phyloP scores from a whole-genome alignment of 1,140 invertebrate species.

The Nebria ingens region DNA sequence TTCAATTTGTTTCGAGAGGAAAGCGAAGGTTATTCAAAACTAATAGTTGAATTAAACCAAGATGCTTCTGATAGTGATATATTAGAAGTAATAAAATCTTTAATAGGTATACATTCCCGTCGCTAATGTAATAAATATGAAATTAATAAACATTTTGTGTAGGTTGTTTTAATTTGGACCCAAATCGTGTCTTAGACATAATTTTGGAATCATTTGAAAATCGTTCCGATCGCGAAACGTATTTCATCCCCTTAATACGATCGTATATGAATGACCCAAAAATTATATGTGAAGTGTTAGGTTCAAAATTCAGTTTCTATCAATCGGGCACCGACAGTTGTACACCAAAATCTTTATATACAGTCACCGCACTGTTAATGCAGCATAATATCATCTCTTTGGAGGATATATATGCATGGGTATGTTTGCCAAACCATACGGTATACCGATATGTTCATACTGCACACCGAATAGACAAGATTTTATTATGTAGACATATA shows the following conservation, averaged over 20 bases:
- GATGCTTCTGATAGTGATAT: slow-evolving; percentile 50
- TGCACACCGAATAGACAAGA: too few species aligned
- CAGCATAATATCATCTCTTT: slow-evolving; percentile 78
- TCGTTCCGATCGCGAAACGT: slow-evolving; percentile 55
- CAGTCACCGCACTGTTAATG: slow-evolving; percentile 79
- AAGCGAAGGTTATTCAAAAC: slow-evolving; percentile 97
- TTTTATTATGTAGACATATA: too few species aligned
- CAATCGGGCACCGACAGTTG: slow-evolving; percentile 45
- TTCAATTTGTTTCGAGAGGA: slow-evolving; percentile 98
- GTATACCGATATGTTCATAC: too few species aligned
- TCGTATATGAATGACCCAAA: slow-evolving; percentile 76
- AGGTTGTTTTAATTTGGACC: slow-evolving; percentile 99
- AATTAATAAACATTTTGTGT: slow-evolving; percentile 27
- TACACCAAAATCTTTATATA: slow-evolving; percentile 76
- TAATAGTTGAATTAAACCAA: slow-evolving; percentile 92
- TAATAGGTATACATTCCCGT: slow-evolving; percentile 64
- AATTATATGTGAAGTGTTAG: slow-evolving; percentile 86
- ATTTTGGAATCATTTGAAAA: slow-evolving; percentile 95
- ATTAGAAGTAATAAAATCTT: slow-evolving; percentile 80
- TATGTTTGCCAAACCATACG: too few species aligned
- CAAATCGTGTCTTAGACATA: slow-evolving; percentile 93
- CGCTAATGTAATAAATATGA: slow-evolving; percentile 10
- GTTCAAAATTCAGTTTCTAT: slow-evolving; percentile 85
- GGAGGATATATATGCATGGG: slow-evolving; percentile 86
- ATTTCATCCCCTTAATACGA: slow-evolving; percentile 73